phyloP scores from a whole-genome alignment of 2,888 invertebrate species.

The Chrysolina haemoptera region DNA sequence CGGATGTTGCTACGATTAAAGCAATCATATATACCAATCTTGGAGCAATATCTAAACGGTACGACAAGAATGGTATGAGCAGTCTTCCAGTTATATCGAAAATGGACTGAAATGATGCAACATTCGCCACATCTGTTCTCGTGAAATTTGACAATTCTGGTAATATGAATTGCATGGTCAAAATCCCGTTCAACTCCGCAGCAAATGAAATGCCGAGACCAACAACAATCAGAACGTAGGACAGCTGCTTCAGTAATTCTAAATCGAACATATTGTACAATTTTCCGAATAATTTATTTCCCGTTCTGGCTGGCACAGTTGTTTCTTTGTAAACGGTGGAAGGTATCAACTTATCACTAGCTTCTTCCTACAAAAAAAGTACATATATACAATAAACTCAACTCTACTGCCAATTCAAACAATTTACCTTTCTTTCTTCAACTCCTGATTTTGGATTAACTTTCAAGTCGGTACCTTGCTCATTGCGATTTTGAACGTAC shows the following conservation, averaged over 20 bases:
- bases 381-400: neutral
- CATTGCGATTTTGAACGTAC: too few species aligned
- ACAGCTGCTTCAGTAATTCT: conserved; percentile 62
- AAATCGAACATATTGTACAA: conserved; percentile 63
- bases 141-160: conserved; percentile 64
- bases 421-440: neutral
- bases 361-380: conserved; percentile 43
- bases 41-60: conserved; percentile 62
- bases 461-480: too few species aligned
- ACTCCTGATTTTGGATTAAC: too few species aligned
- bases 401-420: neutral
- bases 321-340: conserved; percentile 60
- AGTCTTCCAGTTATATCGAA: conserved; percentile 68
- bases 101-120: conserved; percentile 66
- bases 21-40: conserved; percentile 66
- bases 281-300: conserved; percentile 50
- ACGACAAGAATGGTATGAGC: conserved; percentile 65
- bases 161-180: conserved; percentile 70
- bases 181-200: conserved; percentile 70
- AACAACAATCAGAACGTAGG: conserved; percentile 62
- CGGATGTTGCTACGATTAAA: conserved; percentile 64
- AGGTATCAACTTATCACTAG: conserved; percentile 37
- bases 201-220: conserved; percentile 70
- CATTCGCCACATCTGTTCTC: conserved; percentile 63
- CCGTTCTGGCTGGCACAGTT: conserved; percentile 52